phyloP scores from a whole-genome alignment of 2,113 vertebrate genomes.

The Notiomystis cincta region DNA sequence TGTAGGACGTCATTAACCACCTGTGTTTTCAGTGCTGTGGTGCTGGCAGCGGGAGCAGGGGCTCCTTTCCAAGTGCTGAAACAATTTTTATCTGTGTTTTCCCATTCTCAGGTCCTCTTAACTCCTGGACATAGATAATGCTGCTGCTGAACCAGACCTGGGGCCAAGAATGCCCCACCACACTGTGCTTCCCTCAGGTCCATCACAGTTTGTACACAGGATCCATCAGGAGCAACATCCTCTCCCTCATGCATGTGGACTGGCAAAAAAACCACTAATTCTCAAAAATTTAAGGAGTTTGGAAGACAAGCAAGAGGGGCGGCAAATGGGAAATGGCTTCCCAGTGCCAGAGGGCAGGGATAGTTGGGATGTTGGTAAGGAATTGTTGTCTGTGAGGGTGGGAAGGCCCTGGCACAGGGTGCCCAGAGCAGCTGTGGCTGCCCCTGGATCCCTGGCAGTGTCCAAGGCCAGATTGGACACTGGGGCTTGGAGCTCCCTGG shows the following conservation, averaged over 20 bases:
- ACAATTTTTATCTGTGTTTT: background rate
- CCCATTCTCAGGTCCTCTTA: background rate
- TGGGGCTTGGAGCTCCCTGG: background rate
- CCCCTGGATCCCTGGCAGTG: background rate
- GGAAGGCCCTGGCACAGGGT: background rate
- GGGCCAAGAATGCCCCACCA: background rate
- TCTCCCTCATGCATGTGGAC: fast-evolving
- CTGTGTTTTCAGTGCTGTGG: background rate
- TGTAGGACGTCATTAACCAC: background rate
- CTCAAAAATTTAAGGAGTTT: background rate
- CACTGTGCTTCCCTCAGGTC: background rate
- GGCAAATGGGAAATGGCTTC: background rate
- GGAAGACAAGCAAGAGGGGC: background rate
- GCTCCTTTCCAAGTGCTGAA: background rate
- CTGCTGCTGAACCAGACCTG: background rate
- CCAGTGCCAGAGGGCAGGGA: fast-evolving
- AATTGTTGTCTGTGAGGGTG: fast-evolving
- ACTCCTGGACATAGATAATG: fast-evolving
- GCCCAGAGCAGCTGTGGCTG: background rate
- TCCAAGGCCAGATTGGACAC: fast-evolving
- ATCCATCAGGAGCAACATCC: background rate
- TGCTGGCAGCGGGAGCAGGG: background rate
- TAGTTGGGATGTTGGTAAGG: fast-evolving
- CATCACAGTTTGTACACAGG: background rate
- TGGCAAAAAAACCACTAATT: background rate